Evolutionary conservation across 1,140 invertebrate genomes (phyloP), one percentile per base, ranked within the genome.

Genomic region (Araneus ventricosus): DNA sequence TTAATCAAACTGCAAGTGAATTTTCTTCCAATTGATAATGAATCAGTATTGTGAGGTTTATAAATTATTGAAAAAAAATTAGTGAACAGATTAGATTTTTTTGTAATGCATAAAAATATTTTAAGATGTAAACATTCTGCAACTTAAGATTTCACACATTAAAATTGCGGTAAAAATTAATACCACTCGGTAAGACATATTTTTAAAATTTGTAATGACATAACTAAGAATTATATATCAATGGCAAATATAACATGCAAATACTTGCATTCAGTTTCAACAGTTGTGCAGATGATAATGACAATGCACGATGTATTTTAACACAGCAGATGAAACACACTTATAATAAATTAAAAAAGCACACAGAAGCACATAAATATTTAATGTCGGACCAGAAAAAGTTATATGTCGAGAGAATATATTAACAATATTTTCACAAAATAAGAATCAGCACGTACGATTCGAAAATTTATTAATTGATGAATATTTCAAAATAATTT

Each of bases 251-350:
- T 82, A 45, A 45, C 27, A 52, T n/a, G 37, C 24, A 82, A n/a
- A n/a, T 82, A 82, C n/a, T 52, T 82, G 80, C 37, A 41, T 45
- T 82, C 39, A 82, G 30, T 41, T 45, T 45, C 14, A 82, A 82
- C 80, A 82, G n/a, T 52, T 82, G 80, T 82, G 80, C 80, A 27
- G 39, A 45, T 82, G 80, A 45, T 82, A 24, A 82, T 82, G 80
- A 82, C 17, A 82, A 82, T 22, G n/a, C 41, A 45, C 7, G 41
- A 45, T 82, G 39, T 82, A 45, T n/a, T n/a, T n/a, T 17, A 82
- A n/a, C n/a, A 45, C 3, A 82, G 27, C 27, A 45, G n/a, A 41
- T 41, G 7, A 45, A 82, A 27, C 1, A 52, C 24, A 82, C n/a
- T 52, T 52, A 37, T 37, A 82, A 45, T 82, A 20, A 75, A 75